Base-by-base conservation (phyloP, 2,888 invertebrate genomes). In the Cotesia congregata region DNA sequence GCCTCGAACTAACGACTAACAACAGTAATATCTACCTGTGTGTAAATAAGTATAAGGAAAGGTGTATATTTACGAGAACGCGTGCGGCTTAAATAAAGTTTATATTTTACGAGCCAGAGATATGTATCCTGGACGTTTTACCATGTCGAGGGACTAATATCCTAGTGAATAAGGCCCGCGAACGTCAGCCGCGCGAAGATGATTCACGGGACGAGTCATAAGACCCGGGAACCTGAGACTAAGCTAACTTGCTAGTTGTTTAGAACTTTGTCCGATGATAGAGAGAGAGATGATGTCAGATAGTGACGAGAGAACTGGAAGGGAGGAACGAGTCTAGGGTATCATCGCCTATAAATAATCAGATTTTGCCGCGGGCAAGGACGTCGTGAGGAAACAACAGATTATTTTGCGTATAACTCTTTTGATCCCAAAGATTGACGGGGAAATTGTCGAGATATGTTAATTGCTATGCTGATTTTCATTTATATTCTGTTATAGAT, bases 321-420 rank as follows among this genome's bases (percentile, higher is more conserved):
- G 76, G 69, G 78, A 76, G 67, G 38, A 78, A 71, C 80, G 82
- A 80, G 81, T 84, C 85, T 84, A 81, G 86, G 85, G 83, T 88
- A 89, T 88, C 88, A 88, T 88, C 89, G 83, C 82, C 89, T 88
- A 89, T 89, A 88, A 89, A 88, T 89, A 89, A 85, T 81, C 81
- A 79, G 78, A 84, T 83, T 78, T 79, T 78, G 88, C 89, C 88
- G 84, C 84, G 82, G 89, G 89, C 89, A 89, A 89, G 88, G 88
- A 88, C 86, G 85, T 81, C 81, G 79, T 81, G 80, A 77, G 72
- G 15, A 40, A 59, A 72, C 67, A 68, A 70, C 60, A 77, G 70
- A 73, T 73, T 67, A 73, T 73, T 73, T 30, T 67, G 67, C 38
- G 60, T 50, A 65, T 38, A 50, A 67, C 39, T 38, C 72, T 72